Conservation (phyloP, 2,113 vertebrate genomes). For the Acinonyx jubatus region DNA sequence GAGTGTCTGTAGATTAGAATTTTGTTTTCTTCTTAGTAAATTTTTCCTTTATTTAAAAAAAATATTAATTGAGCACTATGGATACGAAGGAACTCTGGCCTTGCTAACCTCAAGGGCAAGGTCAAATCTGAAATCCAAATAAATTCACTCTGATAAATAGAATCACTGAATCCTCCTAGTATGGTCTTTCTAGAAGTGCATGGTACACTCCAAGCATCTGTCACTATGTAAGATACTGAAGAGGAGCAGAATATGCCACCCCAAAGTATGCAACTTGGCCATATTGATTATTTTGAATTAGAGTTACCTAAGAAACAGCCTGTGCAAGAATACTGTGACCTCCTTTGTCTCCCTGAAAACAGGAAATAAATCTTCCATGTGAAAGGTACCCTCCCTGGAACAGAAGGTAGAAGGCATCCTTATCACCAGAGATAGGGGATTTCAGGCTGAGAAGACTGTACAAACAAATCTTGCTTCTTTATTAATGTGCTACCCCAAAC, state of each 20-base stretch:
- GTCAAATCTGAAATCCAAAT: slow-evolving; percentile 4
- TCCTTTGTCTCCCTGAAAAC: neutral
- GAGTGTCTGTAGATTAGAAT: neutral
- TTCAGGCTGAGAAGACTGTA: neutral
- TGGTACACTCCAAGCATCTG: neutral
- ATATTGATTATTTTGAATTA: neutral
- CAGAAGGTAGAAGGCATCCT: neutral
- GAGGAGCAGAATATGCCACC: neutral
- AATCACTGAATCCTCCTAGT: neutral
- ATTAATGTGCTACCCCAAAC: neutral
- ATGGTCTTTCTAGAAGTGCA: neutral
- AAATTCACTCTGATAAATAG: neutral
- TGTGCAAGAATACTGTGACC: neutral
- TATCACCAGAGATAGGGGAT: neutral
- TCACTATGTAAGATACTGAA: neutral
- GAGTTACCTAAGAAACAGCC: neutral
- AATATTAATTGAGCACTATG: neutral
- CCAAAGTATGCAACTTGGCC: neutral
- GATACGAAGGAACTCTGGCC: neutral
- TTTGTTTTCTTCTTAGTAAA: neutral
- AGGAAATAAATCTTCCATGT: neutral
- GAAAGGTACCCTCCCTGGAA: neutral
- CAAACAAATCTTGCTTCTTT: neutral
- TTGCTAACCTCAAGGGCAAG: neutral
- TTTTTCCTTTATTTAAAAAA: neutral